phyloP scores from a whole-genome alignment of 2,113 vertebrate species.

The Phylloscopus trochiloides region DNA sequence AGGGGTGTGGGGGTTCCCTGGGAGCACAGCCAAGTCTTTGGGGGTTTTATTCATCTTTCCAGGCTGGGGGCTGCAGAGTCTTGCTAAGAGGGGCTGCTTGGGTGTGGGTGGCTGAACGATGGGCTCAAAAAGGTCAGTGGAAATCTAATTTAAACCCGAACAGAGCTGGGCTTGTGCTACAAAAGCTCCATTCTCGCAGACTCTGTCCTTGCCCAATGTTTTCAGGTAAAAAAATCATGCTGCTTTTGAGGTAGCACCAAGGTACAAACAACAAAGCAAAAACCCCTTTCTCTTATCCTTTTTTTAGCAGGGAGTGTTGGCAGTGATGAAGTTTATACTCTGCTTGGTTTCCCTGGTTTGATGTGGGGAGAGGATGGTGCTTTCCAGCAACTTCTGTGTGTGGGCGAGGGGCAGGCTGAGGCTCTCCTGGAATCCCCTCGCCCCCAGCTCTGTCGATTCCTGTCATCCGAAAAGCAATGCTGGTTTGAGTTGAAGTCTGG shows the following conservation, averaged over 20 bases:
- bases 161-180: not conserved
- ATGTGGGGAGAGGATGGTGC: not conserved
- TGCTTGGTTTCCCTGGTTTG: not conserved
- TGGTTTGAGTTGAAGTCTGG: not conserved
- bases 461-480: fast-evolving
- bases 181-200: not conserved
- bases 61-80: not conserved
- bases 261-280: not conserved
- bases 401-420: slow-evolving; percentile 1
- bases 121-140: not conserved
- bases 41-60: not conserved
- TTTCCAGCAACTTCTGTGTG: slow-evolving; percentile 29
- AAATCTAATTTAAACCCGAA: not conserved
- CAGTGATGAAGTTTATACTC: not conserved
- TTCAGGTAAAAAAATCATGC: not conserved
- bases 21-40: not conserved
- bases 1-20: not conserved
- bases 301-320: not conserved
- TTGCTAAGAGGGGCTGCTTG: not conserved
- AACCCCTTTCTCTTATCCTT: not conserved
- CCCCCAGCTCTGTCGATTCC: not conserved
- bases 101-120: not conserved
- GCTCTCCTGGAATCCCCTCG: not conserved
- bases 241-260: not conserved
- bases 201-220: not conserved